Evolutionary conservation across 2,888 invertebrate genomes (phyloP).

Genomic region (Leptura quadrifasciata): DNA sequence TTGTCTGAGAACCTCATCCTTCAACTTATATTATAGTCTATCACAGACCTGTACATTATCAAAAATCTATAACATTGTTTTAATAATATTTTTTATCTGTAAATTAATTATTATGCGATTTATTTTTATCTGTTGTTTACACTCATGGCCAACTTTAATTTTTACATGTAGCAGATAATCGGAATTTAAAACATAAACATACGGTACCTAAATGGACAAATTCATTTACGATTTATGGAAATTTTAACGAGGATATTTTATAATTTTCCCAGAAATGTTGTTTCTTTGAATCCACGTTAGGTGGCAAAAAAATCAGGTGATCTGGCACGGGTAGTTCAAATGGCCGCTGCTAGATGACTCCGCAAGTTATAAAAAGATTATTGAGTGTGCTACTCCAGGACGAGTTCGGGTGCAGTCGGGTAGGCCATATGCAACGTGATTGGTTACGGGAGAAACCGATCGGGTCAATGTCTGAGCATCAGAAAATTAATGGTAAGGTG

Average conservation of each 20-base stretch:
- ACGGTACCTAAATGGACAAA: too few species aligned
- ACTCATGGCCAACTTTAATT: too few species aligned
- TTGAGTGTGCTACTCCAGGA: conserved; percentile 59
- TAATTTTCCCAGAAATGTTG: neutral
- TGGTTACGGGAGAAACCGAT: conserved; percentile 81
- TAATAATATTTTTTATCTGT: too few species aligned
- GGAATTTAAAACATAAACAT: too few species aligned
- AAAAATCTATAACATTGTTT: too few species aligned
- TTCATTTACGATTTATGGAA: too few species aligned
- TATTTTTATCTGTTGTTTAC: too few species aligned
- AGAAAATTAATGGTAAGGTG: conserved; percentile 77
- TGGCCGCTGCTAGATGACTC: conserved; percentile 36
- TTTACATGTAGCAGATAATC: too few species aligned
- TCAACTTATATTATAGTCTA: too few species aligned
- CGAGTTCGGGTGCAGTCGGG: conserved; percentile 59
- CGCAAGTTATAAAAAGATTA: conserved; percentile 54
- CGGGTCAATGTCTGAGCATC: conserved; percentile 81
- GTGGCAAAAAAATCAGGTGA: conserved; percentile 26
- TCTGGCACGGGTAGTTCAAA: conserved; percentile 8
- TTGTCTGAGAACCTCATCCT: too few species aligned
- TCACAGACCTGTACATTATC: too few species aligned
- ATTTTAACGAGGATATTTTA: neutral
- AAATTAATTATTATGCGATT: too few species aligned
- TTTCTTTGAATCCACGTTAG: neutral
- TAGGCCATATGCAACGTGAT: conserved; percentile 68